Evolutionary conservation across 2,888 invertebrate species (phyloP), one percentile per base, ranked within the genome.

Genomic region (Abrostola tripartita): DNA sequence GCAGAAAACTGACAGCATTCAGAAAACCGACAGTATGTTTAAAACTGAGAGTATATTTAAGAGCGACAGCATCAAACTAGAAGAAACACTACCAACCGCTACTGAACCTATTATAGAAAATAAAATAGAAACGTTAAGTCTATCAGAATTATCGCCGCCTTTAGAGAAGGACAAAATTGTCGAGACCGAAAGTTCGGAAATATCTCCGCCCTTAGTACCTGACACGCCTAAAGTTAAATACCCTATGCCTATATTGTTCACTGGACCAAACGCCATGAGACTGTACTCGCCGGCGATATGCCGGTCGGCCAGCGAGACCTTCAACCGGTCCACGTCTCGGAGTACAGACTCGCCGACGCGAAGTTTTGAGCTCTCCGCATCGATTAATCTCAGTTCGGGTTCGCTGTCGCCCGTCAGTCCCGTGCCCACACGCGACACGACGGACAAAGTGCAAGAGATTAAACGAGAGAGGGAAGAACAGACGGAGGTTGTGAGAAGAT

Each of bases 401-500:
- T 89, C 91, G 0, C 68, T 86, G 42, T 88, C 90, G 6, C 88
- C 90, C 1, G 81, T 81, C 83, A 94, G 82, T 86, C 88, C 95
- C 0, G 88, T 94, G 62, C 93, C 96, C 55, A 62, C 73, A 11
- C 80, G 83, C 0, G 89, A 89, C 47, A 95, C 96, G 5, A 95
- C 95, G 0, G 95, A 96, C 63, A 97, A 96, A 85, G 95, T 97
- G 60, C 97, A 97, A 85, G 97, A 97, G 90, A 95, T 98, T 41
- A 96, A 97, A 71, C 96, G 97, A 83, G 97, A 98, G 85, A 95
- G 98, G 61, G 97, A 97, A 44, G 97, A 97, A 84, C 98, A 98
- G 89, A 98, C 98, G 73, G 97, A 97, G 85, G 95, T 98, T 37
- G 97, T 98, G 52, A 96, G 98, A 81, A 96, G 98, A 86, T 94